Evolutionary conservation across 2,888 invertebrate species (phyloP).

Genomic region (Pecten maximus): DNA sequence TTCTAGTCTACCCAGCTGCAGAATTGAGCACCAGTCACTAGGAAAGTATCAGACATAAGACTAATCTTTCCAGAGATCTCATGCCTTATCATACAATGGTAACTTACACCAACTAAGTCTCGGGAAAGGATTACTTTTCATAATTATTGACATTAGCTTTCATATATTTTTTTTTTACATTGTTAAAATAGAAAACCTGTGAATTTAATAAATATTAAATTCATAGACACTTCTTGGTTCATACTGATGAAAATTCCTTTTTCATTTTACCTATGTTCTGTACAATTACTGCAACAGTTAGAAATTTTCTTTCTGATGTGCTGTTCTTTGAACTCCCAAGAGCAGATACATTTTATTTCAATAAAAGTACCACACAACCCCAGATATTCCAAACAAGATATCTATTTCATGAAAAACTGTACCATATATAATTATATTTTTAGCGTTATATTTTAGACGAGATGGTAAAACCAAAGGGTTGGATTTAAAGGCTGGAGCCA

Average conservation of each 20-base stretch:
- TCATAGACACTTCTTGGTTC: not conserved
- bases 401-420: not conserved
- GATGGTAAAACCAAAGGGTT: not conserved
- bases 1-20: no score
- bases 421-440: not conserved
- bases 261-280: not conserved
- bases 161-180: no score
- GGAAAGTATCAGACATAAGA: no score
- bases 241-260: not conserved
- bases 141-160: no score
- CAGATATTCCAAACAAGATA: conserved; percentile 22
- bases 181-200: not conserved
- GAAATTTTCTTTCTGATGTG: not conserved
- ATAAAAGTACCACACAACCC: conserved; percentile 22
- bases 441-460: not conserved
- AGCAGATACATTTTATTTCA: not conserved
- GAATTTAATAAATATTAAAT: not conserved
- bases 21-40: no score
- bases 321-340: not conserved
- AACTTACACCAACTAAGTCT: no score
- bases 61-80: no score
- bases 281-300: not conserved
- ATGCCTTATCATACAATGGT: no score
- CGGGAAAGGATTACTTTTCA: no score
- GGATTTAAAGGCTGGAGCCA: not conserved